Evolutionary conservation across 2,888 invertebrate species (phyloP).

Genomic region (Tenodera sinensis): DNA sequence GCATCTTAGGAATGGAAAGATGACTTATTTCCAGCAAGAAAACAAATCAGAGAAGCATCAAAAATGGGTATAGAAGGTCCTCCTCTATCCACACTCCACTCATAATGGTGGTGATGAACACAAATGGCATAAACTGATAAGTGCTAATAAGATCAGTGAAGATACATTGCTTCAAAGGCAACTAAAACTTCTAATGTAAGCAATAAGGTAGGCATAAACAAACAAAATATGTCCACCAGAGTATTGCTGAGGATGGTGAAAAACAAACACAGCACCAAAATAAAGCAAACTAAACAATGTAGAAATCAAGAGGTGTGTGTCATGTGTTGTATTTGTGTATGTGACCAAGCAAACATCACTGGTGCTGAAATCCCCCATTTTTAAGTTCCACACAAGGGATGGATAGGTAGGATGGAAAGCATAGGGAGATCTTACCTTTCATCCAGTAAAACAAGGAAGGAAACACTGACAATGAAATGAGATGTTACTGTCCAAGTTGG

Average conservation of each 20-base stretch:
- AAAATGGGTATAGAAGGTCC: neutral
- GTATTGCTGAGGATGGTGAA: neutral
- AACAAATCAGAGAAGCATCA: neutral
- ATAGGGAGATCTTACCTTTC: neutral
- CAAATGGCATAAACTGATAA: neutral
- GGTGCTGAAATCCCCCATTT: neutral
- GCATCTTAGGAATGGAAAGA: neutral
- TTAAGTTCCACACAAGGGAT: neutral
- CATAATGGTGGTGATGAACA: neutral
- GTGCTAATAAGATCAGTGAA: neutral
- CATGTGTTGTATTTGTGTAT: neutral
- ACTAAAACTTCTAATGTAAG: neutral
- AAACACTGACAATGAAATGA: neutral
- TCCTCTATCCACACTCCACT: neutral
- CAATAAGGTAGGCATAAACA: neutral
- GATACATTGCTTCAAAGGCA: neutral
- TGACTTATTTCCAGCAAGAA: neutral
- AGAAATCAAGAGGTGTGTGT: neutral
- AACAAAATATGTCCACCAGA: neutral
- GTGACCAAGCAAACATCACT: neutral
- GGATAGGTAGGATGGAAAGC: neutral
- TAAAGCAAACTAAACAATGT: too few species aligned
- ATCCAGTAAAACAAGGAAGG: neutral
- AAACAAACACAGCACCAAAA: neutral
- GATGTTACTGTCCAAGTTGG: neutral